Base-by-base conservation (phyloP, 2,888 invertebrate species). In the Lumbricus terrestris region DNA sequence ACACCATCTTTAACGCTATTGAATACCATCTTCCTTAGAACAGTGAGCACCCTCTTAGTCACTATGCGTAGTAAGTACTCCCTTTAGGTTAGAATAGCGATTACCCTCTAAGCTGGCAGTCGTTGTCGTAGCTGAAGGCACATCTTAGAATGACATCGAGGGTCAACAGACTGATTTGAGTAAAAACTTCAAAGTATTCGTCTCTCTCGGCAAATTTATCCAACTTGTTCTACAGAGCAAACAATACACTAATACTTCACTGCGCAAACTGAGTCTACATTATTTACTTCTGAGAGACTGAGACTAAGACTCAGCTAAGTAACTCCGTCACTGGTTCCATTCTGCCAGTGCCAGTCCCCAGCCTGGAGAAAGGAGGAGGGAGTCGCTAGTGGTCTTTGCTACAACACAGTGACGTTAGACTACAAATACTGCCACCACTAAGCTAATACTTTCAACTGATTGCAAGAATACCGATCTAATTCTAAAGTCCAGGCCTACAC, bases 91-190 rank as follows among this genome's bases (percentile, higher is more conserved):
- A 69, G 1, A 69, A 13, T n/a, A 69, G 35, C 18, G 35, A 29
- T 18, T 85, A 93, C 93, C 93, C 93, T 18, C 38, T 83, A n/a
- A 90, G 90, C 88, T 94, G 94, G n/a, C 93, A 92, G 89, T 93
- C 92, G 40, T 92, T 92, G 35, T 93, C 92, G 90, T 93, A 94
- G 33, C 93, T 93, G 92, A 94, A 93, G 33, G 93, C 93, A 92
- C 93, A 94, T 88, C 92, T 92, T 23, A 94, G 91, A 16, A 94
- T 93, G 47, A 93, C 92, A 89, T 94, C 93, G 6, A 94, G 91
- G 0, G 94, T 93, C 89, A 92, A 93, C 88, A 93, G 91, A 90
- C 93, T 93, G 89, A 92, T 85, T 20, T 88, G n/a, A 82, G 88
- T 90, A 89, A 93, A 93, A 15, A 93, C 91, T 88, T 93, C 93